These are phyloP conservation scores for Drosophila anomalipes DNA, from an alignment of 2,888 invertebrate species.

Conservation along the genomic window DNA sequence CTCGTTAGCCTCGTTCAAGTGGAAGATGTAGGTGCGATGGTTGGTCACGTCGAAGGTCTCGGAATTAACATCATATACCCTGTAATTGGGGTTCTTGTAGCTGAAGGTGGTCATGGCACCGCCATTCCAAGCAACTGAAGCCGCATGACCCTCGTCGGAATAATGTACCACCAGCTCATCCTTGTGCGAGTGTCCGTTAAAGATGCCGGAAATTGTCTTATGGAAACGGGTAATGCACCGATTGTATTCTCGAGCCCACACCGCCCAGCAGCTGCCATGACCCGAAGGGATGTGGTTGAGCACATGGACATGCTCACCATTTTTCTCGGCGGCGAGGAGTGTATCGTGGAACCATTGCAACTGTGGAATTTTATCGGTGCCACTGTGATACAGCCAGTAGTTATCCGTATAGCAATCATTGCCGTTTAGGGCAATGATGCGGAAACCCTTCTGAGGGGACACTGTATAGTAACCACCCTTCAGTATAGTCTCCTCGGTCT, in stretches of 20 bases:
- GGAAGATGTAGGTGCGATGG: slow-evolving; percentile 90
- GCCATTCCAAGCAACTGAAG: slow-evolving; percentile 91
- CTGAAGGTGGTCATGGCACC: slow-evolving; percentile 92
- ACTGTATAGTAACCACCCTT: slow-evolving; percentile 92
- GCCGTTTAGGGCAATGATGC: slow-evolving; percentile 92
- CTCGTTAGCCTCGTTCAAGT: slow-evolving; percentile 90
- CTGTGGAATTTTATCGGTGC: slow-evolving; percentile 90
- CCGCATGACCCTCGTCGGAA: slow-evolving; percentile 85
- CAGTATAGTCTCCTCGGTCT: slow-evolving; percentile 87
- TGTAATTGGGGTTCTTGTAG: slow-evolving; percentile 92
- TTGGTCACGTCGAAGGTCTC: slow-evolving; percentile 87
- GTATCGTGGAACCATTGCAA: slow-evolving; percentile 92
- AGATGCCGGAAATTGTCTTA: slow-evolving; percentile 91
- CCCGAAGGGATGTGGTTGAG: slow-evolving; percentile 94
- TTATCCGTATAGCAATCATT: slow-evolving; percentile 88
- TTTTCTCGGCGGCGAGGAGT: slow-evolving; percentile 90
- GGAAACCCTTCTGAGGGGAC: slow-evolving; percentile 88
- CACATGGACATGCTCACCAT: slow-evolving; percentile 92
- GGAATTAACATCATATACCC: slow-evolving; percentile 89
- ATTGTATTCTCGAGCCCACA: slow-evolving; percentile 91
- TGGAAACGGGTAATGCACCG: slow-evolving; percentile 90
- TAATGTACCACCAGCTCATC: slow-evolving; percentile 91
- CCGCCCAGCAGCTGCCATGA: slow-evolving; percentile 88
- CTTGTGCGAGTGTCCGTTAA: slow-evolving; percentile 93
- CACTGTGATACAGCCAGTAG: slow-evolving; percentile 90